phyloP scores from a whole-genome alignment of 2,113 vertebrate species.

The Stigmatopora argus region DNA sequence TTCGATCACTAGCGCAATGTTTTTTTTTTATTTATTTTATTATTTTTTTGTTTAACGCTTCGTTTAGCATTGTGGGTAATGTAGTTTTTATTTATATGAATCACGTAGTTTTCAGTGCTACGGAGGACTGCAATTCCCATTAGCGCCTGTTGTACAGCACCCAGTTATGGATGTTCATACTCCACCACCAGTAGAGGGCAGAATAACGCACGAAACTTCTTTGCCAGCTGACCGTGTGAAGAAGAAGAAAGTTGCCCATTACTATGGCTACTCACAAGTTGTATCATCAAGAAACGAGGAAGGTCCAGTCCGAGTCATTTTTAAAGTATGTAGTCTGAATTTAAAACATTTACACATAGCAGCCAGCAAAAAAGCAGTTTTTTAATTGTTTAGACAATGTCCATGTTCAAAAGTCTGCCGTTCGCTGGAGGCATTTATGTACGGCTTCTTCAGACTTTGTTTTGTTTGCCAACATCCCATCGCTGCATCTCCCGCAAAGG shows the following conservation, averaged over 20 bases:
- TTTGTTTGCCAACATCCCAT: constrained; percentile 62
- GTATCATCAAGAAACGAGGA: constrained; percentile 25
- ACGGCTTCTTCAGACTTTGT: constrained; percentile 23
- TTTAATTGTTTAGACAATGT: constrained; percentile 44
- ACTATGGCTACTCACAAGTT: background rate
- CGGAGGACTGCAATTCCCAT: constrained; percentile 43
- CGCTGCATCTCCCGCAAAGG: constrained; percentile 64
- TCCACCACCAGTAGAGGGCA: background rate
- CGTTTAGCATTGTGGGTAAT: constrained; percentile 40
- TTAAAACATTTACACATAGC: background rate
- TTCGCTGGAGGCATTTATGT: constrained; percentile 20
- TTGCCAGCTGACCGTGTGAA: background rate
- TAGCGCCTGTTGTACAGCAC: constrained; percentile 12
- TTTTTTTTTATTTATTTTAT: too few relatives aligned
- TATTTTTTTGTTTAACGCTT: constrained; percentile 8
- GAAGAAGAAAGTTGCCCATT: background rate
- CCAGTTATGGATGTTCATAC: background rate
- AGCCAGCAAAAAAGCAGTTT: background rate
- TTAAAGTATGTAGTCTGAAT: background rate
- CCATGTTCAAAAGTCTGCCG: constrained; percentile 25
- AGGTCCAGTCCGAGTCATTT: background rate
- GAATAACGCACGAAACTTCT: too few relatives aligned
- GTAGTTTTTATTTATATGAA: constrained; percentile 23
- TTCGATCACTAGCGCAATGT: background rate
- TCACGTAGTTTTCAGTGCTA: background rate